Evolutionary conservation across 2,113 vertebrate species (phyloP).

Genomic region (Hyaena hyaena): DNA sequence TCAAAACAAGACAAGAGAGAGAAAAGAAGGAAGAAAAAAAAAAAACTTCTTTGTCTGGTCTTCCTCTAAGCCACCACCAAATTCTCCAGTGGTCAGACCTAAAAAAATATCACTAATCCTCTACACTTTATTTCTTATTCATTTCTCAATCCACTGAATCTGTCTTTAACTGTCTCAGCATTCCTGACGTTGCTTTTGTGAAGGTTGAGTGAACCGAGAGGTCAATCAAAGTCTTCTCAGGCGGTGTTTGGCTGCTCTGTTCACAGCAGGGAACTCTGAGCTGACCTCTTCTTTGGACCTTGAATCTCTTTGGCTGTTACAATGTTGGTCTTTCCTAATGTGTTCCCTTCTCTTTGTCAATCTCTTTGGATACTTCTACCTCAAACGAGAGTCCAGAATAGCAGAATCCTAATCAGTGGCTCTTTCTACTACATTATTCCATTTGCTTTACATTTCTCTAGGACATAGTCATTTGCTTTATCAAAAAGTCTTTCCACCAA

Average conservation of each 20-base stretch:
- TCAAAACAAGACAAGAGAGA: background rate
- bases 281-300: background rate
- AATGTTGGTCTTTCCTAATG: background rate
- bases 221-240: background rate
- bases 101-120: background rate
- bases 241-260: background rate
- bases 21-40: background rate
- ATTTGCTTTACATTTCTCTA: background rate
- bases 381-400: background rate
- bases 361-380: background rate
- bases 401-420: background rate
- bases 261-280: background rate
- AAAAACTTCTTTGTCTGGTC: background rate
- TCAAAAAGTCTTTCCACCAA: background rate
- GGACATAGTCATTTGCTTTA: background rate
- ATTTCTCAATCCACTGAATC: background rate
- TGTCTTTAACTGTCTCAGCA: background rate
- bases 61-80: background rate
- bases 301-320: background rate
- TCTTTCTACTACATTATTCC: background rate
- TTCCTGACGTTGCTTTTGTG: background rate
- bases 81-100: background rate
- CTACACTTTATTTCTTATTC: background rate
- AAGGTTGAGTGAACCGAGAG: background rate
- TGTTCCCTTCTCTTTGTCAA: background rate